Evolutionary conservation across 2,113 vertebrate species (phyloP).

Genomic region (Phyllopteryx taeniolatus): DNA sequence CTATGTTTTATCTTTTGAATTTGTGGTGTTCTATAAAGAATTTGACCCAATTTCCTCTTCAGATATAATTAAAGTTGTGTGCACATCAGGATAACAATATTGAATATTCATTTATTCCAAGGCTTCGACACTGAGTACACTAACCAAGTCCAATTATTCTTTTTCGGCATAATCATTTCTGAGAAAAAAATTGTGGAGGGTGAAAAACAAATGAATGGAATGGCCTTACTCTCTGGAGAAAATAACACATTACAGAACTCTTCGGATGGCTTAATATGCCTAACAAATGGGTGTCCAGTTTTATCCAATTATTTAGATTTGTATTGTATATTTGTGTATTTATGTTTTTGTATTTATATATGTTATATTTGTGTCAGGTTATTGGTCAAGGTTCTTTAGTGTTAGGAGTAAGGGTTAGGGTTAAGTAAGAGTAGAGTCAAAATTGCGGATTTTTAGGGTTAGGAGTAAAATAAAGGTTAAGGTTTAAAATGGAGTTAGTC

Average conservation of each 20-base stretch:
- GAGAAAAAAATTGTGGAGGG: background rate
- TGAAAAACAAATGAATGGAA: background rate
- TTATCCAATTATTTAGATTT: background rate
- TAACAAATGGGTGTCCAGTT: background rate
- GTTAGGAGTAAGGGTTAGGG: too few species aligned
- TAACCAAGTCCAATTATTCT: background rate
- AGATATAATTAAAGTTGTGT: constrained; percentile 13
- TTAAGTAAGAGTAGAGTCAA: too few species aligned
- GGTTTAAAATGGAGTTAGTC: too few species aligned
- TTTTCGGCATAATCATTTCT: background rate
- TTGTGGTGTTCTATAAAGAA: background rate
- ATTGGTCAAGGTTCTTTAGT: too few species aligned
- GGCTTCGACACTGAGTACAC: background rate
- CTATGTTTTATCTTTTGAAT: constrained; percentile 10
- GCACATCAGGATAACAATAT: constrained; percentile 19
- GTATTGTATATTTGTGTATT: too few species aligned
- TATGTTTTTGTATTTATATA: too few species aligned
- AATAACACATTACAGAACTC: background rate
- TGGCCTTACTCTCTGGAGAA: background rate
- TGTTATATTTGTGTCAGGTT: too few species aligned
- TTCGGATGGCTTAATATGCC: background rate
- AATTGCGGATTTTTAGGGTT: too few species aligned
- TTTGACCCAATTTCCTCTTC: constrained; percentile 32
- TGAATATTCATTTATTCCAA: constrained; percentile 10
- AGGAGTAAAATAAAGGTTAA: too few species aligned